Evolutionary conservation across 2,797 vertebrate species (phyloP).

Genomic region (Agapornis canus): DNA sequence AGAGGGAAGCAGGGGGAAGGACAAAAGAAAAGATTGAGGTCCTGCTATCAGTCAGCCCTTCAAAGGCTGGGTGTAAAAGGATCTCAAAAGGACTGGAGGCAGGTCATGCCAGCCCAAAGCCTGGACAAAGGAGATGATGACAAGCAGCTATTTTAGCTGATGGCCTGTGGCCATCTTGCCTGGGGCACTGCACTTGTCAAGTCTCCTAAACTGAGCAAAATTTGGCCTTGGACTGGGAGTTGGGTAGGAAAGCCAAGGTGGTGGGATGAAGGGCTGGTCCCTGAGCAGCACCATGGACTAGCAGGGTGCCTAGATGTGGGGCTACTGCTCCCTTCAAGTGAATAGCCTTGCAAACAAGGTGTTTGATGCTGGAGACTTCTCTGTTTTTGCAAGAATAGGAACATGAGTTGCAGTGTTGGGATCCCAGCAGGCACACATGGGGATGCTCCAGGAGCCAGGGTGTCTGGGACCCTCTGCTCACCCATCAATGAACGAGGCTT

Average conservation of each 20-base stretch:
- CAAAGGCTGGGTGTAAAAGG: not conserved
- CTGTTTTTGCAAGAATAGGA: not conserved
- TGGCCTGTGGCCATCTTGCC: constrained; percentile 37
- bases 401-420: fast-evolving
- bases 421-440: not conserved
- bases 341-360: fast-evolving
- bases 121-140: constrained; percentile 69
- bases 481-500: fast-evolving
- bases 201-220: not conserved
- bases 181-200: not conserved
- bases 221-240: not conserved
- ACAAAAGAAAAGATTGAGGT: not conserved
- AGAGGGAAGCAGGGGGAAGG: not conserved
- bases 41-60: not conserved
- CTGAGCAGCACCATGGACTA: not conserved
- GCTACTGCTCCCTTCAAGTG: not conserved
- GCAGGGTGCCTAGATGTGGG: fast-evolving
- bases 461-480: fast-evolving
- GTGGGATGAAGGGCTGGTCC: not conserved
- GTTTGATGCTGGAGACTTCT: not conserved
- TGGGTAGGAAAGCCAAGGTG: not conserved
- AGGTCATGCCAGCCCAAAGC: not conserved
- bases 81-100: not conserved
- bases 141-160: constrained; percentile 62
- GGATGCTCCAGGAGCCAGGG: not conserved